Conservation (phyloP, 2,113 vertebrate species). For the Pimephales promelas region DNA sequence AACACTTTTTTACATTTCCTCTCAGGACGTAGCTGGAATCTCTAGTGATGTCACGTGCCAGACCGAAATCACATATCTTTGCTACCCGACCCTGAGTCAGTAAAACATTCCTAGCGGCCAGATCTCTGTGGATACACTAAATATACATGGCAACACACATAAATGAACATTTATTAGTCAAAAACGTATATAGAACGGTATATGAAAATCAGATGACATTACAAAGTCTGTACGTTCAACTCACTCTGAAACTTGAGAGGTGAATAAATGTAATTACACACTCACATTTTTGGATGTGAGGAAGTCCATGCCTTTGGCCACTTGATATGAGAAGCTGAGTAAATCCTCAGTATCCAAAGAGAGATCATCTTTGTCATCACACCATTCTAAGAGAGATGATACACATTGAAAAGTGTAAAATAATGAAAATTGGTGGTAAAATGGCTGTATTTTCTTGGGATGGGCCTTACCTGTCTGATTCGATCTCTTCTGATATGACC, state of each 20-base stretch:
- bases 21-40: constrained; percentile 97
- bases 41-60: constrained; percentile 96
- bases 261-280: not conserved
- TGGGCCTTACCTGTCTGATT: constrained; percentile 70
- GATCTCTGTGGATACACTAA: constrained; percentile 96
- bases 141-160: not conserved
- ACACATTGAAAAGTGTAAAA: not conserved
- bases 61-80: constrained; percentile 97
- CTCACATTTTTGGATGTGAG: constrained; percentile 97
- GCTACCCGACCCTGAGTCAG: constrained; percentile 95
- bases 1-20: constrained; percentile 88
- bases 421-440: not conserved
- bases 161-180: constrained; percentile 43
- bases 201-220: not conserved
- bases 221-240: not conserved
- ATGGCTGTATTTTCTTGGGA: not conserved
- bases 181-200: constrained; percentile 17
- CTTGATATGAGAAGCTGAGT: constrained; percentile 96
- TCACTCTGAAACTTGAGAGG: not conserved
- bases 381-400: constrained; percentile 63
- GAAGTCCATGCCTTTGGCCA: constrained; percentile 97
- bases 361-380: constrained; percentile 85
- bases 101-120: constrained; percentile 95
- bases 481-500: constrained; percentile 78
- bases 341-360: constrained; percentile 91